Evolutionary conservation across 2,113 vertebrate species (phyloP).

Genomic region (Tyrannus savana): DNA sequence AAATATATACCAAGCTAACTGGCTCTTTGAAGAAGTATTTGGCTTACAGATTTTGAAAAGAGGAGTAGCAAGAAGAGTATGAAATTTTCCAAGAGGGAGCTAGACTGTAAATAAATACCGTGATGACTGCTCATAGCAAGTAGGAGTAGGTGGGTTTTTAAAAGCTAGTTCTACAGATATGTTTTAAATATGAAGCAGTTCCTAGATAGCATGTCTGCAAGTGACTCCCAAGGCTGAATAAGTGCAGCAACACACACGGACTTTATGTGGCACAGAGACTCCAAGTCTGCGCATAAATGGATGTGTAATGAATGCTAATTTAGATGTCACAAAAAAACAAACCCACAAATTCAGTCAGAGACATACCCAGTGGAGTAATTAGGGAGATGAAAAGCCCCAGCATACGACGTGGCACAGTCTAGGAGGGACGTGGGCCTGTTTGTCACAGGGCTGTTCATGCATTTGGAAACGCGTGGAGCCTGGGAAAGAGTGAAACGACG

Average conservation of each 20-base stretch:
- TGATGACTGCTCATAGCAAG: not conserved
- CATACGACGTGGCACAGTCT: not conserved
- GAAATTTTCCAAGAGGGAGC: not conserved
- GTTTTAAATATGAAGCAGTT: not conserved
- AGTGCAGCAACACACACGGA: not conserved
- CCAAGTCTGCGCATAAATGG: not conserved
- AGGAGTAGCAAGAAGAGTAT: not conserved
- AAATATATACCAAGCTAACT: not conserved
- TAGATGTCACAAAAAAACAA: not conserved
- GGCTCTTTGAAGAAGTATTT: not conserved
- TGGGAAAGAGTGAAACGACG: not conserved
- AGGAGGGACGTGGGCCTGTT: fast-evolving
- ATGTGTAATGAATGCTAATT: not conserved
- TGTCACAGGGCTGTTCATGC: fast-evolving
- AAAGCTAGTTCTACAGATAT: not conserved
- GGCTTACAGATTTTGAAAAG: not conserved
- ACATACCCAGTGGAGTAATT: not conserved
- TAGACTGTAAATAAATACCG: not conserved
- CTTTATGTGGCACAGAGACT: not conserved
- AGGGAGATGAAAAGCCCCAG: not conserved
- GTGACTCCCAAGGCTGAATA: not conserved
- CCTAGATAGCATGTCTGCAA: not conserved
- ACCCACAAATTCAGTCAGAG: not conserved
- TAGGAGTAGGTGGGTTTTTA: not conserved
- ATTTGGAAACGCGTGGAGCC: not conserved